Base-by-base conservation (phyloP, 2,797 vertebrate species). In the Knipowitschia caucasica region DNA sequence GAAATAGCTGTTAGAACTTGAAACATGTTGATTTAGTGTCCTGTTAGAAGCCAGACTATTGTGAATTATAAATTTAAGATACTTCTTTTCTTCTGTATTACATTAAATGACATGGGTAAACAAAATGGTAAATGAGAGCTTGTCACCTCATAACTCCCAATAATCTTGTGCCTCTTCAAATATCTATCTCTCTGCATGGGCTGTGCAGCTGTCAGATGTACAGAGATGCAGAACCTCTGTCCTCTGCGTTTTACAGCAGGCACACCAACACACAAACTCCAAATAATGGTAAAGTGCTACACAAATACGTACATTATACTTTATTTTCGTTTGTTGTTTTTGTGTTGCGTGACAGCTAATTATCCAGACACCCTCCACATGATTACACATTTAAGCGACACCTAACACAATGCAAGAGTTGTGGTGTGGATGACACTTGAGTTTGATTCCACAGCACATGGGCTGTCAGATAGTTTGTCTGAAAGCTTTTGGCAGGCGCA, bases 141-240 rank as follows among this genome's bases (percentile, higher is more conserved):
- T 38, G 23, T 74, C 69, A 62, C 60, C 44, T 53, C 4, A 17
- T 52, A 7, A 2, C 14, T 26, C 56, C 15, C 56, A 42, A 47
- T 52, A 44, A 45, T 64, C 50, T 24, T 44, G 26, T 17, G 9
- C 56, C 20, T 56, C 11, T 33, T 24, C 36, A 49, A 52, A 67
- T 64, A 59, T 46, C 64, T 51, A 62, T 62, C 20, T 35, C 52
- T 73, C 46, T 46, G n/a, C n/a, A n/a, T n/a, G 56, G 73, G 75
- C 34, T 52, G 40, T 54, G 56, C 49, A 25, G 18, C 65, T 50
- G 60, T 67, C 81, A 84, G 82, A 83, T 87, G 84, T 83, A 68
- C 75, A 77, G 67, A 65, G 61, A 81, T 31, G 18, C 26, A 43
- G 50, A 78, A 79, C 80, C 84, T 67, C 71, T 86, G 82, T 67